Percentiles rank a stretch among this genome's conserved stretches.
Conservation (phyloP, 2,113 vertebrate species). For the Ranitomeya imitator region DNA sequence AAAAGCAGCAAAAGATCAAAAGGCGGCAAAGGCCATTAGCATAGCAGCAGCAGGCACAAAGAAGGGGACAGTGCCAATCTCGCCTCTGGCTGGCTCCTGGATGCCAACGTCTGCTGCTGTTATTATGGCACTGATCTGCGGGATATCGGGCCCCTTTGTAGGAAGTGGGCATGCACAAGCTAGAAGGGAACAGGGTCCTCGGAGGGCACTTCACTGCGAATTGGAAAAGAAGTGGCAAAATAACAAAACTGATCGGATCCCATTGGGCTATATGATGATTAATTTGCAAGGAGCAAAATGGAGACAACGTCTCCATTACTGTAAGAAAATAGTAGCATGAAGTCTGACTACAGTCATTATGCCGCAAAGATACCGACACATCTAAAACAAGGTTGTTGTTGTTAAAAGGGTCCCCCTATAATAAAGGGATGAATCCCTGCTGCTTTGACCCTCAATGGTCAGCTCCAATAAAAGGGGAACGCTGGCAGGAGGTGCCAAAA, state of each 20-base stretch:
- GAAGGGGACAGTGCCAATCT: conserved; percentile 1
- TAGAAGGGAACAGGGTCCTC: background rate
- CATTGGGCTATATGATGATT: too few species aligned
- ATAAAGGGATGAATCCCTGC: too few species aligned
- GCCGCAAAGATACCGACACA: too few species aligned
- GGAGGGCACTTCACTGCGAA: background rate
- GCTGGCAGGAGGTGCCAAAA: too few species aligned
- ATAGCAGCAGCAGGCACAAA: background rate
- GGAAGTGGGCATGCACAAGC: background rate
- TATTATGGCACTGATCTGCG: background rate
- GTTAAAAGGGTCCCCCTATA: too few species aligned
- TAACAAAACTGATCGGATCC: background rate
- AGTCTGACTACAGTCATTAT: too few species aligned
- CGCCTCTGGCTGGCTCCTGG: conserved; percentile 16
- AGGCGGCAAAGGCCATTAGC: conserved; percentile 11
- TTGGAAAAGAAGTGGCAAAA: background rate
- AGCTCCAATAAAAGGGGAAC: too few species aligned
- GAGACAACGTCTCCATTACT: too few species aligned
- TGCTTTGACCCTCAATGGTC: too few species aligned
- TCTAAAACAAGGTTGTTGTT: too few species aligned
- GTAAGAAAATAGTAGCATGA: too few species aligned
- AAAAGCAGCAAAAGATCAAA: background rate
- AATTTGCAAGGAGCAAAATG: too few species aligned
- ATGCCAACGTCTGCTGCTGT: conserved; percentile 19
- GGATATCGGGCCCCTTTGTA: background rate